Conservation (phyloP, 2,797 vertebrate species). For the Cichlasoma orientale region DNA sequence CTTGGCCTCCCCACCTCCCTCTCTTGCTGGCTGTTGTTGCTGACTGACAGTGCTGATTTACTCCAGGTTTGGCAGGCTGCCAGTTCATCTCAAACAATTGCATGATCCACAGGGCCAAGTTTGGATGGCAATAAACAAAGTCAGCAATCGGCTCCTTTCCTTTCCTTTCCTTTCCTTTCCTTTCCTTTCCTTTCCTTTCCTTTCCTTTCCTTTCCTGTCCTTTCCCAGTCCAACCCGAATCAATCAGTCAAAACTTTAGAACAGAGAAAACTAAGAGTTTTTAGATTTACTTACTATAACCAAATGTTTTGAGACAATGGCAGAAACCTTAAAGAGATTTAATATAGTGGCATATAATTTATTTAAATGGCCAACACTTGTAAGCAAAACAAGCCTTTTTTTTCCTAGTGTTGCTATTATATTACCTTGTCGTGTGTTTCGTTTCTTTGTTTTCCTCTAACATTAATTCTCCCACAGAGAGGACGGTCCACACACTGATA, state of each 20-base stretch:
- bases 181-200: constrained; percentile 33
- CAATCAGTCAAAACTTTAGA: constrained; percentile 24
- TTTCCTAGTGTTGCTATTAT: background rate
- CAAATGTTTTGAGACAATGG: constrained; percentile 13
- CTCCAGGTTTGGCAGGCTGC: constrained; percentile 75
- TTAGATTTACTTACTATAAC: constrained; percentile 15
- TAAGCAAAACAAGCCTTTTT: background rate
- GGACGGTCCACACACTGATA: constrained; percentile 35
- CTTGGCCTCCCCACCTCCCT: constrained; percentile 7
- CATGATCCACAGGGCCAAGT: constrained; percentile 76
- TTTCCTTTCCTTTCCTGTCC: constrained; percentile 32
- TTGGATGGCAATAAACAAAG: constrained; percentile 83
- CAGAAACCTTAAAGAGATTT: constrained; percentile 16
- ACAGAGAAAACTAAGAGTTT: background rate
- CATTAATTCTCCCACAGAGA: constrained; percentile 18
- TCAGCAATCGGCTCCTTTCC: constrained; percentile 61
- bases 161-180: constrained; percentile 6
- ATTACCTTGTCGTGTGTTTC: background rate
- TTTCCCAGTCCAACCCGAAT: background rate
- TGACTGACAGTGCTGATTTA: constrained; percentile 82
- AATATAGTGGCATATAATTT: constrained; percentile 18
- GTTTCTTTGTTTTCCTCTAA: background rate
- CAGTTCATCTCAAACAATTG: constrained; percentile 82
- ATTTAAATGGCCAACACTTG: constrained; percentile 2
- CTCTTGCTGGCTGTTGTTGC: constrained; percentile 72